Evolutionary conservation across 2,113 vertebrate species (phyloP).

Genomic region (Dryoscopus gambensis): DNA sequence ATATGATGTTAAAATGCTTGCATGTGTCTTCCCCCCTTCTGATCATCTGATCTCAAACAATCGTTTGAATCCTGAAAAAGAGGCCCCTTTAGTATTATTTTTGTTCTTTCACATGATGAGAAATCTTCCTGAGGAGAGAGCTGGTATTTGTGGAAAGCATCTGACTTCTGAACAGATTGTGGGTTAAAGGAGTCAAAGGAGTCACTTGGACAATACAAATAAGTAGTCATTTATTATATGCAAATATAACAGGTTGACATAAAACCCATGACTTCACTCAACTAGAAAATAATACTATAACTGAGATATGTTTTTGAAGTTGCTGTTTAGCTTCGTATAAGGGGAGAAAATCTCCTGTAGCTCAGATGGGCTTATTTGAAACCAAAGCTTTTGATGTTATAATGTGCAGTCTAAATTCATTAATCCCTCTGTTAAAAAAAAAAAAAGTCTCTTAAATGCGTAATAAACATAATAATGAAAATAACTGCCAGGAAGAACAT

Average conservation of each 20-base stretch:
- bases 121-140: constrained; percentile 6
- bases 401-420: constrained; percentile 66
- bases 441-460: constrained; percentile 54
- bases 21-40: not conserved
- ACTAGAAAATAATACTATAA: constrained; percentile 56
- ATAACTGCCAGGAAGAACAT: constrained; percentile 58
- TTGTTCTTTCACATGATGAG: not conserved
- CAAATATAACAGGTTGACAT: constrained; percentile 49
- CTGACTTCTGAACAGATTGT: constrained; percentile 36
- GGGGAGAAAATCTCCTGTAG: constrained; percentile 56
- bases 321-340: constrained; percentile 53
- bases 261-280: constrained; percentile 46
- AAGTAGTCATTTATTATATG: constrained; percentile 57
- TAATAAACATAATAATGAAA: constrained; percentile 72
- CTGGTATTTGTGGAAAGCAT: constrained; percentile 17
- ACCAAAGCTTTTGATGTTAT: constrained; percentile 64
- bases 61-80: not conserved
- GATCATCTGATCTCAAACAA: not conserved
- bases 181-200: constrained; percentile 15
- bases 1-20: not conserved
- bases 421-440: constrained; percentile 42
- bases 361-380: constrained; percentile 63
- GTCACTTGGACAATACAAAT: constrained; percentile 12
- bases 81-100: not conserved
- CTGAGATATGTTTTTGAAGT: constrained; percentile 54